Base-by-base conservation (phyloP, 2,113 vertebrate genomes). In the Dicrurus megarhynchus region DNA sequence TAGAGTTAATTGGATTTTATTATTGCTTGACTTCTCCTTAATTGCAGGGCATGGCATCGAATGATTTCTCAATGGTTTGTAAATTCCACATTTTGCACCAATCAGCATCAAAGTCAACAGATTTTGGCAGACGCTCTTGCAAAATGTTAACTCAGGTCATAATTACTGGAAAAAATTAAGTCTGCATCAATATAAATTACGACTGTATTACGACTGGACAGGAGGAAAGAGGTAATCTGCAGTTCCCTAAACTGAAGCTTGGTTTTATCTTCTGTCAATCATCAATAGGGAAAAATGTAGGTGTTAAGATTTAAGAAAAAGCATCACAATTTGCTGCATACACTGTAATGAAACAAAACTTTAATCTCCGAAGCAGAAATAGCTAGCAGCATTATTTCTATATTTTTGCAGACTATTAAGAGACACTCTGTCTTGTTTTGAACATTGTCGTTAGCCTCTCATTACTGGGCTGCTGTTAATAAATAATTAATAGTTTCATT, bases 1-100 rank as follows among this genome's bases (percentile, higher is more conserved):
- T 75, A 49, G 23, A 96, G 82, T 97, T 98, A 98, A 98, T 98
- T 98, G 84, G 65, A 89, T 97, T 97, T 97, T 96, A 97, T 97
- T 98, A 96, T 97, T 97, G 76, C 67, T 89, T 96, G 79, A 91
- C 75, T 96, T 98, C 88, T 96, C 84, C 97, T 97, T 98, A 98
- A 98, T 97, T 97, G 63, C 67, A 97, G 77, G 85, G 16, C 64
- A 91, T 81, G 46, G 28, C 75, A 95, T 35, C 0, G 6, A 96
- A 96, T 97, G 42, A 86, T 84, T 97, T 97, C 87, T 97, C 96
- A 96, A 95, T 95, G 82, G 49, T 60, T 97, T 97, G 55, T 93
- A 97, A 97, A 92, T 93, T 88, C 59, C 86, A 96, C 14, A 79
- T 84, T 97, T 96, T 89, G 79, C 55, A 96, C 87, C 73, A 97